Base-by-base conservation (phyloP, 2,888 invertebrate genomes). In the Acleris literana region DNA sequence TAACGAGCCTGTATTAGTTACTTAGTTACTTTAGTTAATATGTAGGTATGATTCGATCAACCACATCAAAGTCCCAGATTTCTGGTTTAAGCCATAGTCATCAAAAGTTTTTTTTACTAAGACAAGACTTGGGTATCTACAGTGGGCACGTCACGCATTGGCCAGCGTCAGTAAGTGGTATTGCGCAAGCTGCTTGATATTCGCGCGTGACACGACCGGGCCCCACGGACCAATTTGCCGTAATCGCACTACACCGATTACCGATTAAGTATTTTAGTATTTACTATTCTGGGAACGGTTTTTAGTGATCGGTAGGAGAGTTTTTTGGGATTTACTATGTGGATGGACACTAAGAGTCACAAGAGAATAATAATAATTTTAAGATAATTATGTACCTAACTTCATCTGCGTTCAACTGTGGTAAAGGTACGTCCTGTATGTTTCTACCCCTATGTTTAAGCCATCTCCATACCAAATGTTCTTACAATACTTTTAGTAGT, bases 261-360 rank as follows among this genome's bases (percentile, higher is more conserved):
- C 81, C 80, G 84, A 90, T 90, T 89, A 87, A 82, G 79, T 82
- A 83, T 85, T 89, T 89, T 90, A 88, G 88, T 66, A 20, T 89
- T 90, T 84, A 85, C 88, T 86, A 89, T 86, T 86, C 87, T 91
- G 91, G 90, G 91, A 91, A 91, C 83, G 72, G 73, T 68, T 51
- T 73, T 76, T 79, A 25, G 48, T 16, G 54, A 60, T 51, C 17
- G 13, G 46, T 33, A 18, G 16, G 46, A 9, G 11, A 53, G 53
- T 46, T 29, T n/a, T 11, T 51, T 20, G 1, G 20, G 46, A 17
- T 25, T 52, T 52, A 52, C 5, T 52, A 5, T 11, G 1, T 17
- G 20, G 7, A 18, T 17, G 46, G 46, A n/a, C 16, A n/a, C 2
- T 16, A 46, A 44, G 5, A 6, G 20, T 20, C 1, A 20, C n/a